A percentile compares a stretch with the other conserved stretches of the same genome.
Conservation (phyloP, 2,113 vertebrate species). For the Osmerus mordax region DNA sequence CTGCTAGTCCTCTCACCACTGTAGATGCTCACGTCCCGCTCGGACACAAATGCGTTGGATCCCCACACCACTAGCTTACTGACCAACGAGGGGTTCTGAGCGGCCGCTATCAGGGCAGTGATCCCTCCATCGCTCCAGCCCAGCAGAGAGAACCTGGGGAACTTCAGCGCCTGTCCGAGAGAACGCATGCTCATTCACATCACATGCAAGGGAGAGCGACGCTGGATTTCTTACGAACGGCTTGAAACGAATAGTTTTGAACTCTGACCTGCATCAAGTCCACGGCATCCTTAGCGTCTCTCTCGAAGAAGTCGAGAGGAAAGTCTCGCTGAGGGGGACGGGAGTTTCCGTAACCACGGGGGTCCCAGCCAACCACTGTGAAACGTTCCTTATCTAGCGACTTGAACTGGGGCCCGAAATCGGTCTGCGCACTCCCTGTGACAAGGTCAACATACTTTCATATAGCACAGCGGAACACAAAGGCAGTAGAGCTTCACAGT, state of each 20-base stretch:
- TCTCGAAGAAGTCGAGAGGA: constrained; percentile 84
- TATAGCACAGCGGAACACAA: too few relatives aligned
- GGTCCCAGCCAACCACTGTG: constrained; percentile 86
- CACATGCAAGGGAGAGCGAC: neutral
- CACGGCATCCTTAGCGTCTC: constrained; percentile 87
- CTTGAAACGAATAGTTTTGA: neutral
- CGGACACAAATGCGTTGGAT: constrained; percentile 77
- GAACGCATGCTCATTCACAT: neutral
- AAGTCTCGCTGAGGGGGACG: constrained; percentile 87
- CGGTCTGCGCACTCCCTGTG: constrained; percentile 80
- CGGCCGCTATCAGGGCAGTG: constrained; percentile 82
- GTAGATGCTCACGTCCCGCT: constrained; percentile 81
- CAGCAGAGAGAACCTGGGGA: constrained; percentile 81
- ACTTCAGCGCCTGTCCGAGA: constrained; percentile 72
- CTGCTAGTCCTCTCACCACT: constrained; percentile 63
- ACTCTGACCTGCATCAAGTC: constrained; percentile 85
- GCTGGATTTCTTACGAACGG: too few relatives aligned
- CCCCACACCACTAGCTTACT: constrained; percentile 86
- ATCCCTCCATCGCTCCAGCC: constrained; percentile 94
- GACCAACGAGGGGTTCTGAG: constrained; percentile 73
- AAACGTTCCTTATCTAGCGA: constrained; percentile 78
- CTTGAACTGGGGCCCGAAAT: constrained; percentile 86
- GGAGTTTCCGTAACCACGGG: constrained; percentile 85
- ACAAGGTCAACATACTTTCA: neutral
- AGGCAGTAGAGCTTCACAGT: too few relatives aligned